Evolutionary conservation across 2,113 vertebrate species (phyloP).

Genomic region (Colinus virginianus): DNA sequence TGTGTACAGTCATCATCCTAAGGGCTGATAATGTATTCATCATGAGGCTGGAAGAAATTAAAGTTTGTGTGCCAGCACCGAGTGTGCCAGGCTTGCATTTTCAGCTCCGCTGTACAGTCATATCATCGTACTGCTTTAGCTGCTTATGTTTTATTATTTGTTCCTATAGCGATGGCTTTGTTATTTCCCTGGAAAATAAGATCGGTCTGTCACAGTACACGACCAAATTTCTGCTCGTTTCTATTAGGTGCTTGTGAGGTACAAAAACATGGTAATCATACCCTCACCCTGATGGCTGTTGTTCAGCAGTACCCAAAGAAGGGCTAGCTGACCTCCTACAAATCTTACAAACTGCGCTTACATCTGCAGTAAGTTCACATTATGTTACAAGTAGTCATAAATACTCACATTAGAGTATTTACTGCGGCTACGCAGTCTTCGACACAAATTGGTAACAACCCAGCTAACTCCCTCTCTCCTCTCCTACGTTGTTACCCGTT

Average conservation of each 20-base stretch:
- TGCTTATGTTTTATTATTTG: neutral
- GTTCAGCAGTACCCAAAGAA: neutral
- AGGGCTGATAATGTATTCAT: neutral
- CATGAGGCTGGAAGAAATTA: neutral
- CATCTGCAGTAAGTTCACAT: constrained; percentile 15
- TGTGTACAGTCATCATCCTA: neutral
- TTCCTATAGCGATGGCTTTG: neutral
- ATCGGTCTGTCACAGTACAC: neutral
- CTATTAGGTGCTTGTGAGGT: neutral
- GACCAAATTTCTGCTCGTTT: constrained; percentile 13
- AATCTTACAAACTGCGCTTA: neutral
- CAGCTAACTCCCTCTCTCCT: neutral
- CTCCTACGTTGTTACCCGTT: neutral
- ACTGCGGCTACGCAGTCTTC: constrained; percentile 13
- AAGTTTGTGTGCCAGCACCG: neutral
- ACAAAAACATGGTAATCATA: neutral
- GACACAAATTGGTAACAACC: constrained; percentile 6
- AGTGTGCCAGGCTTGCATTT: neutral
- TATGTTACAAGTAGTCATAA: constrained; percentile 7
- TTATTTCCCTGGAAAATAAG: constrained; percentile 17
- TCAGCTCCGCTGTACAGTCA: neutral
- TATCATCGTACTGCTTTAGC: neutral
- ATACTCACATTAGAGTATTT: neutral
- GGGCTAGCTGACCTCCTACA: constrained; percentile 3
- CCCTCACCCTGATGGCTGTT: neutral